Evolutionary conservation across 2,888 invertebrate genomes (phyloP).

Genomic region (Synergus gifuensis): DNA sequence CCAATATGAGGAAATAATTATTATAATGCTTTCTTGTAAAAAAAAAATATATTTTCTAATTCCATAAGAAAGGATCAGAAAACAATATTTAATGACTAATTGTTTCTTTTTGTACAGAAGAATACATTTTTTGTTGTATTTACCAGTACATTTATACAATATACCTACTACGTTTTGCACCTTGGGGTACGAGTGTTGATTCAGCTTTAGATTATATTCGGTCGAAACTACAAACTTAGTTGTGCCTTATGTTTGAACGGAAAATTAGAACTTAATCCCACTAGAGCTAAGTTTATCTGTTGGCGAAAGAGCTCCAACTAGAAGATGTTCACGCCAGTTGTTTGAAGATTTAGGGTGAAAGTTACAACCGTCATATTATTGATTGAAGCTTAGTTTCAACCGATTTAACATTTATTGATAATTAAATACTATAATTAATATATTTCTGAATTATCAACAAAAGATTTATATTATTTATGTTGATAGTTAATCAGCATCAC

Average conservation of each 20-base stretch:
- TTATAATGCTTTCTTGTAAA: too few species aligned
- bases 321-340: slow-evolving; percentile 58
- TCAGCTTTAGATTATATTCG: slow-evolving; percentile 21
- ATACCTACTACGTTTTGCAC: too few species aligned
- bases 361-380: slow-evolving; percentile 57
- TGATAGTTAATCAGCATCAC: not conserved
- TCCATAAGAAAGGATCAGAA: too few species aligned
- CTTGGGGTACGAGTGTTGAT: not conserved
- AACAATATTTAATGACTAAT: not conserved
- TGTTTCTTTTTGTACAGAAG: not conserved
- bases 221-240: slow-evolving; percentile 46
- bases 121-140: not conserved
- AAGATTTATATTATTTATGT: not conserved
- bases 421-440: not conserved
- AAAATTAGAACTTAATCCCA: slow-evolving; percentile 57
- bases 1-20: too few species aligned
- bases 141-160: too few species aligned
- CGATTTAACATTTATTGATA: slow-evolving; percentile 61
- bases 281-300: slow-evolving; percentile 59
- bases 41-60: too few species aligned
- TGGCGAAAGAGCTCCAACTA: slow-evolving; percentile 58
- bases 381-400: slow-evolving; percentile 57
- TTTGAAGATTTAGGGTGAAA: slow-evolving; percentile 60
- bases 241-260: slow-evolving; percentile 57
- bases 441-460: too few species aligned